These are phyloP conservation scores for Scaptomyza flava DNA, from an alignment of 2,888 invertebrate species.

Conservation along the genomic window DNA sequence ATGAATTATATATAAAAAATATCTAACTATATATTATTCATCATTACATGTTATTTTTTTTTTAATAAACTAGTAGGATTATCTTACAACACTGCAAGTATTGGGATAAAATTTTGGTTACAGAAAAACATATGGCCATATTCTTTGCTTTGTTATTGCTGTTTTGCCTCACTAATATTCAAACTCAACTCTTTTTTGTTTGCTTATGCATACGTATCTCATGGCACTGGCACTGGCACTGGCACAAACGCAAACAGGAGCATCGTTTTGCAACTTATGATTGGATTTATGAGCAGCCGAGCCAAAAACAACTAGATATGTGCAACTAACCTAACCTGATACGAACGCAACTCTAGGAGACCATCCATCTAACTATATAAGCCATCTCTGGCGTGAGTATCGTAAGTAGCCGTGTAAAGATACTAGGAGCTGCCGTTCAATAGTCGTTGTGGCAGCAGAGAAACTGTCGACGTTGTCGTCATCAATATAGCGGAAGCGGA, in stretches of 20 bases:
- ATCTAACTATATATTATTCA: too few relatives aligned
- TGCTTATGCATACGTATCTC: slow-evolving; percentile 7
- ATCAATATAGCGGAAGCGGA: slow-evolving; percentile 53
- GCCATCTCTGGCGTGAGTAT: slow-evolving; percentile 46
- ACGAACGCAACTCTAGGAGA: slow-evolving; percentile 20
- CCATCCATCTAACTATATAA: slow-evolving; percentile 56
- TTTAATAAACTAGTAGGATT: too few relatives aligned
- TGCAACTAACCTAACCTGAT: slow-evolving; percentile 16
- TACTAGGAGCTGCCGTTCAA: slow-evolving; percentile 44
- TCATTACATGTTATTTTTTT: too few relatives aligned
- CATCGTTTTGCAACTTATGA: slow-evolving; percentile 68
- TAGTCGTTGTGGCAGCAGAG: slow-evolving; percentile 31
- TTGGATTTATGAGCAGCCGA: slow-evolving; percentile 69
- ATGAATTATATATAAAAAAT: neutral
- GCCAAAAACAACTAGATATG: slow-evolving; percentile 26
- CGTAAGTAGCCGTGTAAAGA: slow-evolving; percentile 53
- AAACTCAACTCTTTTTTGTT: neutral
- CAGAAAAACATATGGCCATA: too few relatives aligned
- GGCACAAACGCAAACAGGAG: slow-evolving; percentile 33
- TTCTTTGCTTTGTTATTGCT: slow-evolving; percentile 4
- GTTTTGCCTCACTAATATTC: neutral
- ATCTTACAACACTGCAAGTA: too few relatives aligned
- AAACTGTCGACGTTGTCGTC: slow-evolving; percentile 42
- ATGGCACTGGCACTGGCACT: neutral
- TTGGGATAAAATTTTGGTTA: too few relatives aligned